Base-by-base conservation (phyloP, 2,888 invertebrate genomes). In the Euproctis similis region DNA sequence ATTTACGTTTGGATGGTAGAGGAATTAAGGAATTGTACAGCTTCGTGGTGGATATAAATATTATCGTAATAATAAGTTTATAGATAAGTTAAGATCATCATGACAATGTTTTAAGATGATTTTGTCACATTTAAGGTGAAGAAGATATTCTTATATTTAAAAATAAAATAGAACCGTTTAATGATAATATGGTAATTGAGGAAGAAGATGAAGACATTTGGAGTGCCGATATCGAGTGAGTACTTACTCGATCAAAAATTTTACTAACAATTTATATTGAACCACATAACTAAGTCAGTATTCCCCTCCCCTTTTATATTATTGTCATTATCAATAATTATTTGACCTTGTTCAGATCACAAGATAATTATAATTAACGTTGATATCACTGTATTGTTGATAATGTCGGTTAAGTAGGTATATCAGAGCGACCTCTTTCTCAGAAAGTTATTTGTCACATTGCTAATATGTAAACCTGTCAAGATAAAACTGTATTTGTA, bases 381-480 rank as follows among this genome's bases (percentile, higher is more conserved):
- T 53, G n/a, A 59, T 62, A 60, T 50, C 49, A 43, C 41, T 59
- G 49, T 52, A 59, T 54, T 59, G 65, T 66, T 70, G 56, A 59
- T 63, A 55, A 57, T 21, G n/a, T n/a, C n/a, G n/a, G n/a, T n/a
- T n/a, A n/a, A n/a, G n/a, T n/a, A n/a, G n/a, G n/a, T n/a, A 21
- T 21, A 21, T 1, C 53, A 59, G 53, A 58, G 48, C 55, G 62
- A 59, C 66, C 62, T 46, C 53, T 47, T 70, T 73, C 69, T 69
- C 50, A 56, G 69, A 73, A 69, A 62, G 59, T 49, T 75, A 71
- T 75, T 70, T 75, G 63, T 62, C 53, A 60, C 59, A 59, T 56
- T 53, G 43, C 51, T 48, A 58, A 61, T 59, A 58, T 59, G 75
- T 62, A 80, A 78, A 81, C 75, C 64, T 75, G 74, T 77, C 80